Conservation (phyloP, 2,797 vertebrate species). For the Muraenolepis orangiensis region DNA sequence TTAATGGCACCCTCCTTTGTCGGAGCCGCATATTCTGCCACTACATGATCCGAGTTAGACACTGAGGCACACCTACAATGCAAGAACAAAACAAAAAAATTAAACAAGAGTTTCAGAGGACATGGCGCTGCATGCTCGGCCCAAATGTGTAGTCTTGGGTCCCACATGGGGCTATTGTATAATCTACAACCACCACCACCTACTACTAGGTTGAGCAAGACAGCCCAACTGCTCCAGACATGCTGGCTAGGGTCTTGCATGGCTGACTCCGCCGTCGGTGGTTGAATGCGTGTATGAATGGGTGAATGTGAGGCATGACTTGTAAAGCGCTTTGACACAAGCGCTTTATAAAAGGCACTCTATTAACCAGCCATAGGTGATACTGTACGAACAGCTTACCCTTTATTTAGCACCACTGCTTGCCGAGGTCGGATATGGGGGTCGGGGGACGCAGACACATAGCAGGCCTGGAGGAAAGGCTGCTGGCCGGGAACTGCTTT, state of each 20-base stretch:
- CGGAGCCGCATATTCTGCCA: conserved; percentile 46
- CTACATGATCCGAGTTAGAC: conserved; percentile 35
- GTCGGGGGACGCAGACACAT: conserved; percentile 46
- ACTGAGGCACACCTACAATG: conserved; percentile 61
- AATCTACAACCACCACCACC: background rate
- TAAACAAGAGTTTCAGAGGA: background rate
- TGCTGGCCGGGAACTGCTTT: conserved; percentile 33
- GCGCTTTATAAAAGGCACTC: no score
- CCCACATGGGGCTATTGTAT: background rate
- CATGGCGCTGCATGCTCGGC: background rate
- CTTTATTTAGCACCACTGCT: conserved; percentile 62
- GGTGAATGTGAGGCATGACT: no score
- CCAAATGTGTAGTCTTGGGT: background rate
- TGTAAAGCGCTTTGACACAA: no score
- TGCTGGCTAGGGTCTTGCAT: no score
- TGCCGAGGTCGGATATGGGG: conserved; percentile 35
- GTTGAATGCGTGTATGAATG: no score
- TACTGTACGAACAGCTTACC: conserved; percentile 41
- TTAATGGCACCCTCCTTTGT: conserved; percentile 40
- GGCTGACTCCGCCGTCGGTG: no score
- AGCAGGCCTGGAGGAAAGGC: conserved; percentile 67
- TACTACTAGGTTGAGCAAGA: background rate
- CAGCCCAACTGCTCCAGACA: no score
- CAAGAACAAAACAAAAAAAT: background rate
- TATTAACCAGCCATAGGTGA: background rate